Evolutionary conservation across 1,140 invertebrate species (phyloP), one percentile per base, ranked within the genome.

Genomic region (Zaprionus ornatus): DNA sequence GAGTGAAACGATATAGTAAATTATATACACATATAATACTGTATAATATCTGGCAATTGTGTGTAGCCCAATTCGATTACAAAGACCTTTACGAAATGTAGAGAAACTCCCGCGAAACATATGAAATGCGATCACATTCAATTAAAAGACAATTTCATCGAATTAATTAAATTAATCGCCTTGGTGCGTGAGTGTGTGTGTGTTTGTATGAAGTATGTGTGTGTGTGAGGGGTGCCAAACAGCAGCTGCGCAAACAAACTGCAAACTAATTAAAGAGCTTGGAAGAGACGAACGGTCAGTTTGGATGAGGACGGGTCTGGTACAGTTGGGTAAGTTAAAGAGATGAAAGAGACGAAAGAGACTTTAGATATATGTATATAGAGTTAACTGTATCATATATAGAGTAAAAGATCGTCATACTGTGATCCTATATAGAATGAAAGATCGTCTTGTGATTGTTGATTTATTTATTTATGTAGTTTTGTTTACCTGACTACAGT

Each of bases 71-170:
- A 50, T 50, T 50, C 45, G 45, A 23, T 50, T 50, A 23, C 45
- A 21, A 17, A 19, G 45, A 50, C 19, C 45, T 50, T 23, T 12
- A 50, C n/a, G 45, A 23, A 50, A 10, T 12, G n/a, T 12, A 3
- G 10, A 5, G 19, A 4, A 74, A 64, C 35, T 64, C 25, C 50
- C 70, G 72, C 65, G 32, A 74, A 69, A 74, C 37, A 72, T 42
- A 15, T 78, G 71, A 73, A 88, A 80, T 50, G 50, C 71, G 80
- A 90, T 84, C 74, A 65, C 63, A 55, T 90, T 88, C 84, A 88
- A 88, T 88, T 88, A 88, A 88, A 88, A 88, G 84, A 90, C 84
- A 90, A 88, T 88, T 88, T 88, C 45, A 84, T 87, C 85, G 80
- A 88, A 90, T 88, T 88, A 88, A 88, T 88, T 80, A 55, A 88